Conservation (phyloP, 2,888 invertebrate genomes). For the Volucella inanis region DNA sequence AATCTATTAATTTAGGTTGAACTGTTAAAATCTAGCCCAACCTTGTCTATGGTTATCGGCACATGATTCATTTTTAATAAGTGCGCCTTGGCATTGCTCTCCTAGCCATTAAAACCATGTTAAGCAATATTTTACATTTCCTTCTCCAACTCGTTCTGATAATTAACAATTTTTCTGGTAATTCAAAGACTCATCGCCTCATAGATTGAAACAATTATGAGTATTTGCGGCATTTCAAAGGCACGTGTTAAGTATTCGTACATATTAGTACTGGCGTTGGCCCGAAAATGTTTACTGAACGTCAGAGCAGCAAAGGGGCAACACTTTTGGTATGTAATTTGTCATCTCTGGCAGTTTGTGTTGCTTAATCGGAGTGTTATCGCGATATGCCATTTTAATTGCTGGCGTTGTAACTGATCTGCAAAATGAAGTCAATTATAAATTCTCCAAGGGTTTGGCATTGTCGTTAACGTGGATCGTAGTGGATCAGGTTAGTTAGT, state of each 20-base stretch:
- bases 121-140: no score
- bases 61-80: no score
- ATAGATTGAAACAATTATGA: background rate
- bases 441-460: conserved; percentile 23
- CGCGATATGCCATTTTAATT: conserved; percentile 32
- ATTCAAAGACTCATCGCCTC: background rate
- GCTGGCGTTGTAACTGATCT: conserved; percentile 15
- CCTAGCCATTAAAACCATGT: no score
- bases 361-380: conserved; percentile 10
- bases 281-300: background rate
- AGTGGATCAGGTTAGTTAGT: background rate
- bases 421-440: conserved; percentile 16
- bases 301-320: background rate
- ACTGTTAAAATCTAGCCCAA: no score
- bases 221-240: conserved; percentile 1
- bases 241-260: background rate
- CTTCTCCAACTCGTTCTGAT: no score
- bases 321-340: conserved; percentile 9
- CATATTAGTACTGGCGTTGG: background rate
- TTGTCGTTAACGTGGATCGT: conserved; percentile 16
- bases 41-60: no score
- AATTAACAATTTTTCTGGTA: no score
- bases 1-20: no score
- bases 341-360: conserved; percentile 3
- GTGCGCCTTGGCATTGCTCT: no score